Percentiles rank a stretch among this genome's conserved stretches.
Evolutionary conservation across 2,113 vertebrate genomes (phyloP).

Genomic region (Nibea albiflora): DNA sequence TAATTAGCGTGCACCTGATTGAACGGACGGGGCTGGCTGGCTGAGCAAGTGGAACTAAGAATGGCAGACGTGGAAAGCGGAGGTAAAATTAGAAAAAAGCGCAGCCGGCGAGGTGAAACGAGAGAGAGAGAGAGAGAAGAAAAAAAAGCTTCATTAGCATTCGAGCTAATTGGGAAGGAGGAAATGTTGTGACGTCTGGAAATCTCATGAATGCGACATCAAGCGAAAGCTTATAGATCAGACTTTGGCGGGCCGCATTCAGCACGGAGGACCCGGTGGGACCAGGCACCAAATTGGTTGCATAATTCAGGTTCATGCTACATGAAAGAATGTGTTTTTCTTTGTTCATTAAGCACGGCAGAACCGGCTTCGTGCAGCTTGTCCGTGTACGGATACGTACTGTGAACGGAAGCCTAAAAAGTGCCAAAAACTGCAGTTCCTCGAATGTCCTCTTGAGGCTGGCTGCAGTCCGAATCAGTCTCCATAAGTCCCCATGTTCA

Average conservation of each 20-base stretch:
- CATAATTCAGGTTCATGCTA: slow-evolving; percentile 3
- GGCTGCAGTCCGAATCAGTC: too few relatives aligned
- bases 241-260: background rate
- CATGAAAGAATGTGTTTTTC: background rate
- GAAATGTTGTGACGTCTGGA: background rate
- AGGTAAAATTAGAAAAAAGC: slow-evolving; percentile 1
- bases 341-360: slow-evolving; percentile 16
- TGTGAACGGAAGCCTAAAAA: too few relatives aligned
- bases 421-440: too few relatives aligned
- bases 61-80: background rate
- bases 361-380: background rate
- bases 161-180: slow-evolving; percentile 20
- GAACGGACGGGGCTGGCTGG: slow-evolving; percentile 2
- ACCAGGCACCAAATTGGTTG: background rate
- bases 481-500: too few relatives aligned
- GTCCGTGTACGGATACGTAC: too few relatives aligned
- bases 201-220: slow-evolving; percentile 1
- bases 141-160: too few relatives aligned
- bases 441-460: too few relatives aligned
- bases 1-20: slow-evolving; percentile 66
- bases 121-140: background rate
- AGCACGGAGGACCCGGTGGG: slow-evolving; percentile 1
- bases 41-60: slow-evolving; percentile 9
- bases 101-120: slow-evolving; percentile 12
- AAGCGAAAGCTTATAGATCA: background rate